Base-by-base conservation (phyloP, 2,797 vertebrate genomes). In the Miichthys miiuy region DNA sequence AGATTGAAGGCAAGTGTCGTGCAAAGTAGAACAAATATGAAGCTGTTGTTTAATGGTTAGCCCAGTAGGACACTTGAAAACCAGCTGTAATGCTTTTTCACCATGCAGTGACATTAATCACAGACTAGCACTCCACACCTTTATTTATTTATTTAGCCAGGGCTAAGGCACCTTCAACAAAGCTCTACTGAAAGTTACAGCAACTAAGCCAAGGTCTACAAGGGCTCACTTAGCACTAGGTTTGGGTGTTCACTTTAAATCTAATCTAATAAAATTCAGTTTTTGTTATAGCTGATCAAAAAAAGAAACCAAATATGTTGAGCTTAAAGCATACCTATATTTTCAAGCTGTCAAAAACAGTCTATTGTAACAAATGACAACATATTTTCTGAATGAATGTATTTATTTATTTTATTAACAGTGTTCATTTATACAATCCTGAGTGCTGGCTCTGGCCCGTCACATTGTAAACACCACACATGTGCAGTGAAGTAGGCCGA, bases 11-110 rank as follows among this genome's bases (percentile, higher is more conserved):
- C 27, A 38, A 66, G 25, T 10, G 6, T 6, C 25, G 6, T 11
- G 30, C 3, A 18, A 14, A 63, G 20, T 16, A 42, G 25, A 38
- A 25, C 20, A 6, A 20, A 58, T 14, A 44, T n/a, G 0, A 47
- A 62, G 17, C 50, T 27, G 16, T 50, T 50, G 5, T 57, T 41
- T n/a, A 11, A 48, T 0, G 1, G 13, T 27, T 58, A 7, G 2
- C 38, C 63, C 63, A 48, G 23, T 11, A 9, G 2, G 61, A 68
- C 58, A 55, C 16, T 76, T 60, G 18, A 17, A 69, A 64, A 64
- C 1, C 21, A 58, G 20, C 42, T 38, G 44, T 10, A 50, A 1
- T 46, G 11, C 13, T 34, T 6, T 47, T 55, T 72, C 20, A 54
- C 2, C 5, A 25, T 30, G 25, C 25, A 0, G 5, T 50, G 23